Base-by-base conservation (phyloP, 2,113 vertebrate species). In the Chinchilla lanigera region DNA sequence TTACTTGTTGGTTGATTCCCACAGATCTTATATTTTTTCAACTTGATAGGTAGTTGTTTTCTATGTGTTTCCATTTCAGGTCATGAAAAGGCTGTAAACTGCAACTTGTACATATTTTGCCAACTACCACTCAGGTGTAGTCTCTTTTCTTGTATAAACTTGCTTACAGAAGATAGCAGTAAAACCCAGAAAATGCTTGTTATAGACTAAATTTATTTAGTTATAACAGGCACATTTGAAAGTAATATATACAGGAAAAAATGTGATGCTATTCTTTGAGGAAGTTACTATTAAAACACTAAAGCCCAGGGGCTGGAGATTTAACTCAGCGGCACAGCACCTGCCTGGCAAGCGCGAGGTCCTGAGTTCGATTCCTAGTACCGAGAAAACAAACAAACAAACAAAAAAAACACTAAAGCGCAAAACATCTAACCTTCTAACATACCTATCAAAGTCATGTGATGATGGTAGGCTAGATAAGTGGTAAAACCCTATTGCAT, bases 401-500 rank as follows among this genome's bases (percentile, higher is more conserved):
- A n/a, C n/a, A n/a, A n/a, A n/a, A n/a, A 86, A 86, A 91, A 69
- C 61, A 81, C 33, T 67, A 82, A 81, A 90, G 75, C 5, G 11
- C 30, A 38, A 89, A 92, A 77, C 52, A 89, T 75, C 63, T 90
- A 61, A 19, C 0, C 65, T 83, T 94, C 35, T 86, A 85, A 77
- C 35, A 86, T 92, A 92, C 86, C 26, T 89, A 78, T 88, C 30
- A 93, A 91, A 89, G 56, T 38, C 52, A n/a, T 88, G 7, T 94
- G 75, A 86, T 77, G 50, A 82, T 81, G 24, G 2, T 60, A 83
- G 35, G 82, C 67, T 38, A 94, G 44, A 44, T 24, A 41, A 92
- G n/a, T 89, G 38, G 44, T 52, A 58, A 75, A 89, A 30, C 1
- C 4, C 12, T 89, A 4, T 86, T 63, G 19, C 26, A 33, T 52